A percentile compares a stretch with the other conserved stretches of the same genome.
Conservation (phyloP, 2,888 invertebrate genomes). For the Plebejus anna region DNA sequence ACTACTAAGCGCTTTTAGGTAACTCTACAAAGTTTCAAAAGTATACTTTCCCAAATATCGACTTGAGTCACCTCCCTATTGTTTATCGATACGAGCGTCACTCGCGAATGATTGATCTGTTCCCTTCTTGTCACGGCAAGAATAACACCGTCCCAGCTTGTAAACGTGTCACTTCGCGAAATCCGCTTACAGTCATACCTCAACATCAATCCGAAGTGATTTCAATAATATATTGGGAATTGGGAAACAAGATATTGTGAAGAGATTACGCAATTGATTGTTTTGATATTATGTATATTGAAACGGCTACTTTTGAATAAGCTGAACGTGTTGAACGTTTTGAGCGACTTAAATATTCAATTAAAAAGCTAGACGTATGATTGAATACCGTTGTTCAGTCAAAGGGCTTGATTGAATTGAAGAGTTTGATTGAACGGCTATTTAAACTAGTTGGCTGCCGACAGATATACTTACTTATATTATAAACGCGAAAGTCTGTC, state of each 20-base stretch:
- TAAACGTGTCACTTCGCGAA: slow-evolving; percentile 67
- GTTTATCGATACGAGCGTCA: slow-evolving; percentile 46
- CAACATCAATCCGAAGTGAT: slow-evolving; percentile 23
- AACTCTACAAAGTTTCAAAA: background rate
- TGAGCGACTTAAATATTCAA: too few species aligned
- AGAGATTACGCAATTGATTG: background rate
- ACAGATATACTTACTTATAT: too few species aligned
- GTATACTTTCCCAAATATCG: slow-evolving; percentile 43
- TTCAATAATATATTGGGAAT: slow-evolving; percentile 19
- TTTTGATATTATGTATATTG: background rate
- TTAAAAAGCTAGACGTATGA: too few species aligned
- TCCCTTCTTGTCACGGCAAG: slow-evolving; percentile 69
- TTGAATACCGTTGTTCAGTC: too few species aligned
- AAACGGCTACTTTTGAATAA: too few species aligned
- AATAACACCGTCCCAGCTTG: slow-evolving; percentile 76
- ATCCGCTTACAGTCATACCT: slow-evolving; percentile 58
- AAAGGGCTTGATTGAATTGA: too few species aligned
- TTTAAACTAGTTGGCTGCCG: too few species aligned
- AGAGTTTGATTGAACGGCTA: too few species aligned
- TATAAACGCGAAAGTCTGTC: too few species aligned
- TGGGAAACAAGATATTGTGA: background rate
- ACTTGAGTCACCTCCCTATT: slow-evolving; percentile 3
- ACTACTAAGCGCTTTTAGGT: too few species aligned
- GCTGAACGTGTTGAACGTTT: too few species aligned
- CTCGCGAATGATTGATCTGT: slow-evolving; percentile 70